Evolutionary conservation across 2,113 vertebrate species (phyloP).

Genomic region (Sterrhoptilus dennistouni): DNA sequence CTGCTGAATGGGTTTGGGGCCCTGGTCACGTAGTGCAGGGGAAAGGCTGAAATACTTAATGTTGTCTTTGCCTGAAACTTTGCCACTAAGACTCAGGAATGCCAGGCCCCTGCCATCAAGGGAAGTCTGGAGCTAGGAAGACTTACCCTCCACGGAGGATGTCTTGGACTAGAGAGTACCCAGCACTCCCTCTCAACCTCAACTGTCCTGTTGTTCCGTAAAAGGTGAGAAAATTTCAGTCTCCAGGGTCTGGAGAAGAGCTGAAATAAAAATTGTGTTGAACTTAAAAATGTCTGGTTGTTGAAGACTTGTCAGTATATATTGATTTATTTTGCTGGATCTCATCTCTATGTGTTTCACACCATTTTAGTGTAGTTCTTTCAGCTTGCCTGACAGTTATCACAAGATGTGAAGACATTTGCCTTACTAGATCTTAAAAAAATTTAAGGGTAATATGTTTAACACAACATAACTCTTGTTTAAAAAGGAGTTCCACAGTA

Average conservation of each 20-base stretch:
- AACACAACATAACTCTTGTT: background rate
- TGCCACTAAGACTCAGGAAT: background rate
- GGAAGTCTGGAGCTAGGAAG: background rate
- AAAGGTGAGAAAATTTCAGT: background rate
- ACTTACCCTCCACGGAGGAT: accelerated
- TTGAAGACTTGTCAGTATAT: background rate
- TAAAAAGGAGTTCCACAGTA: background rate
- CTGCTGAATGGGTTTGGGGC: background rate
- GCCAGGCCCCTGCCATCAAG: background rate
- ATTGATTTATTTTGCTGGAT: background rate
- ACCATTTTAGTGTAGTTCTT: background rate
- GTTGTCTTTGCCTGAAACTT: background rate
- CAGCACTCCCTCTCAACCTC: background rate
- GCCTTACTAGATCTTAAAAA: background rate
- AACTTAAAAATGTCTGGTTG: background rate
- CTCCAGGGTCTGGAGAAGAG: background rate
- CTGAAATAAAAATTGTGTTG: background rate
- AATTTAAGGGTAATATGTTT: background rate
- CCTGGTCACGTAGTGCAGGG: background rate
- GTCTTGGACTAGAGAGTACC: background rate
- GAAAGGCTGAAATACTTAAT: background rate
- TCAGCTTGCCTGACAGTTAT: background rate
- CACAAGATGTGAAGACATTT: background rate
- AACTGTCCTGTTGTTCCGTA: background rate
- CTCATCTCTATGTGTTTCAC: background rate